Conservation (phyloP, 2,113 vertebrate species). For the Ciconia maguari region DNA sequence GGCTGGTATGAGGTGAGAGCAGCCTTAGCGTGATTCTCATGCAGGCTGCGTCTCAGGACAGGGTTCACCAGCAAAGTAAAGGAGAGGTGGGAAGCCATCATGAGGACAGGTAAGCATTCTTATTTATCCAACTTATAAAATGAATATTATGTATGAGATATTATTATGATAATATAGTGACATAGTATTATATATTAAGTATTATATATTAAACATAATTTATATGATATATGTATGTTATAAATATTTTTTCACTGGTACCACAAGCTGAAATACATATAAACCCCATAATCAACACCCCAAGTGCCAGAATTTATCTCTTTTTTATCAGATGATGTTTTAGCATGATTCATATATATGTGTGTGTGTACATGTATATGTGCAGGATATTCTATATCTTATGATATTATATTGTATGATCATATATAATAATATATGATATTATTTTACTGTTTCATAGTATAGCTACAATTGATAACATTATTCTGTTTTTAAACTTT, state of each 20-base stretch:
- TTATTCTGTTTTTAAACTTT: background rate
- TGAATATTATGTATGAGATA: background rate
- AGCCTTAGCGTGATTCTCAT: background rate
- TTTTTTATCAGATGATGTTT: background rate
- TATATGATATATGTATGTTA: background rate
- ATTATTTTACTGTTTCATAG: background rate
- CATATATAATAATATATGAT: background rate
- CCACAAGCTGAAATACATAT: background rate
- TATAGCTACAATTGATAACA: background rate
- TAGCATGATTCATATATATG: background rate
- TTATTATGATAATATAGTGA: background rate
- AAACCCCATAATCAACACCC: background rate
- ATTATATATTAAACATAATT: background rate
- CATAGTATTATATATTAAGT: background rate
- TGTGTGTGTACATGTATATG: background rate
- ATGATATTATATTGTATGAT: background rate
- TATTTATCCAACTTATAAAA: background rate
- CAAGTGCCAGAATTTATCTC: background rate
- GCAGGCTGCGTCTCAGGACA: background rate
- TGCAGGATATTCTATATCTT: background rate
- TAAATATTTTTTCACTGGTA: background rate
- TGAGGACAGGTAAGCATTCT: background rate
- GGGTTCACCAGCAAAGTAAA: background rate
- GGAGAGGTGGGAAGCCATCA: background rate
- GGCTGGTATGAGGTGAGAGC: background rate